Evolutionary conservation across 2,797 vertebrate genomes (phyloP).

Genomic region (Muscicapa striata): DNA sequence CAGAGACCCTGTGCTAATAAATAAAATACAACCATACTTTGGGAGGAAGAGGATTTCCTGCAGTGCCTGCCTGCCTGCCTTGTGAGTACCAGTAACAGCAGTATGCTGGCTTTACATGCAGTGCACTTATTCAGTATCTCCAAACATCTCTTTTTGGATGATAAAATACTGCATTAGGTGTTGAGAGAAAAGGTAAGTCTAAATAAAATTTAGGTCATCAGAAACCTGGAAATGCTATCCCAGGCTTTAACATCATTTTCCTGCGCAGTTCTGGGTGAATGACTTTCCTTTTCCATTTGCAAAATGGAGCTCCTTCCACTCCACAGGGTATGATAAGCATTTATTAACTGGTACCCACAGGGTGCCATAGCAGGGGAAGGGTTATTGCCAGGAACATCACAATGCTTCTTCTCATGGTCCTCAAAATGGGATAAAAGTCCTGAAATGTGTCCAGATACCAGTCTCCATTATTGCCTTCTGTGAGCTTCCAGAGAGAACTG

Average conservation of each 20-base stretch:
- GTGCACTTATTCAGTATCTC: neutral
- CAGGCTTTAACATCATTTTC: neutral
- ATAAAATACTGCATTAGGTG: neutral
- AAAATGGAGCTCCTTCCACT: neutral
- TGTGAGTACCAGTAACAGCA: neutral
- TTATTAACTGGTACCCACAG: neutral
- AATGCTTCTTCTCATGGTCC: neutral
- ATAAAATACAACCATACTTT: neutral
- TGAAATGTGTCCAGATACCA: neutral
- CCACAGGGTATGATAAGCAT: neutral
- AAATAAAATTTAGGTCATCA: neutral
- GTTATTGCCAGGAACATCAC: neutral
- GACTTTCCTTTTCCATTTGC: neutral
- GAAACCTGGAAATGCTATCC: neutral
- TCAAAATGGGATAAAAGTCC: neutral
- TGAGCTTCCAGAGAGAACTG: neutral
- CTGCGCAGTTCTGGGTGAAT: neutral
- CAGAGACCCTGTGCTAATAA: accelerated
- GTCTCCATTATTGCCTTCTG: neutral
- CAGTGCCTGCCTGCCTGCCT: neutral
- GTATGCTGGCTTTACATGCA: neutral
- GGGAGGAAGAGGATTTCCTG: neutral
- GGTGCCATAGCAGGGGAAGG: neutral
- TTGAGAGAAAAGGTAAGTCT: neutral
- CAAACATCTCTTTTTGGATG: neutral